Evolutionary conservation across 1,140 invertebrate genomes (phyloP), one percentile per base, ranked within the genome.

Genomic region (Rhyacophila brunnea): DNA sequence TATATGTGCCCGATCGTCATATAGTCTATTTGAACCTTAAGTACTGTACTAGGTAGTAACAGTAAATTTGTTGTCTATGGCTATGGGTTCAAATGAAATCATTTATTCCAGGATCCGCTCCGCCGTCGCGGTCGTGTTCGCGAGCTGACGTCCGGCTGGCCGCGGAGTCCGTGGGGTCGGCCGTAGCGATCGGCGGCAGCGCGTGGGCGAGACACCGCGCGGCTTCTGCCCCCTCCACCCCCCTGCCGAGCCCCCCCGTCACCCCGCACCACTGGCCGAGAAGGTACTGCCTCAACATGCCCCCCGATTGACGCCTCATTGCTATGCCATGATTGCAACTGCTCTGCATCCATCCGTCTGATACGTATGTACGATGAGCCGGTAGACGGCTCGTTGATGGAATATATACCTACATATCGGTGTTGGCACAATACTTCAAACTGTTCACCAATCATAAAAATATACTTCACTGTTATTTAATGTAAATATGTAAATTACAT

Each of bases 111-210:
- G 80, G 77, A 54, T 83, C 81, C 18, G 79, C 84, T 10, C 82
- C 85, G 35, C 83, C 84, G 28, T 82, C 83, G 40, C 84, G 86
- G 47, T 84, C 85, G 11, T 78, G 83, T 23, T 90, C 88, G 6
- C 80, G 87, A 14, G 77, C 87, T 10, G 86, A 89, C 71, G 66
- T 88, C 65, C 79, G 67, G 68, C 79, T 59, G 71, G 83, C 77
- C 70, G 81, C 74, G 1, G 65, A 71, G 23, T 78, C 77, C 50
- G 80, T 80, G 35, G 80, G 80, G n/a, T 78, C 81, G 7, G 78
- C 79, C 2, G 75, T 81, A 62, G 76, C 73, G 2, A 73, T 78
- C 11, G 76, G 76, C 1, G 75, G 75, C 23, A 73, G 68, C 17
- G 73, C 75, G 58, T 78, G 74, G 64, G 71, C 72, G 0, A 66